Evolutionary conservation across 1,140 invertebrate genomes (phyloP).

Genomic region (Laupala kohalensis): DNA sequence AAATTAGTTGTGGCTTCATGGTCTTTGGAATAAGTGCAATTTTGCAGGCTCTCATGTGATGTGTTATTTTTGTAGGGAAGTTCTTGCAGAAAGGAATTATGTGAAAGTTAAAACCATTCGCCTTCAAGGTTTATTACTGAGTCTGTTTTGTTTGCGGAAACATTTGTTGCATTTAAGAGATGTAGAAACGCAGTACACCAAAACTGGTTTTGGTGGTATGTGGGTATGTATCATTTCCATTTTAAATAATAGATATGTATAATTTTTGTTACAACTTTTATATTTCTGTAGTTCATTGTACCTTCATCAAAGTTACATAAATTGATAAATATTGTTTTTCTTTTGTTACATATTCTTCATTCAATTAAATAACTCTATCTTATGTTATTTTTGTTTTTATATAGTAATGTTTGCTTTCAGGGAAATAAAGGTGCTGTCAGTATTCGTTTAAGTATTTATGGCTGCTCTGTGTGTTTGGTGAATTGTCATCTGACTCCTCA

Average conservation of each 20-base stretch:
- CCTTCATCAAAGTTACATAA: too few relatives aligned
- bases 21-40: too few relatives aligned
- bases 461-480: slow-evolving; percentile 72
- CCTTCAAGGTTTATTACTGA: slow-evolving; percentile 64
- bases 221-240: slow-evolving; percentile 45
- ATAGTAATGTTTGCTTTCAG: slow-evolving; percentile 36
- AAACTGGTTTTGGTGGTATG: slow-evolving; percentile 76
- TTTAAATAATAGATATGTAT: background rate
- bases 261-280: background rate
- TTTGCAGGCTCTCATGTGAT: too few relatives aligned
- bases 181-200: slow-evolving; percentile 71
- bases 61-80: slow-evolving; percentile 40
- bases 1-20: too few relatives aligned
- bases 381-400: slow-evolving; percentile 1
- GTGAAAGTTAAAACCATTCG: slow-evolving; percentile 62
- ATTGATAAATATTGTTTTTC: too few relatives aligned
- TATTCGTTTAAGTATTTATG: slow-evolving; percentile 71
- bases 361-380: too few relatives aligned
- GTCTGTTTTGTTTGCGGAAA: slow-evolving; percentile 58
- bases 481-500: slow-evolving; percentile 83
- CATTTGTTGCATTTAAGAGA: slow-evolving; percentile 67
- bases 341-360: too few relatives aligned
- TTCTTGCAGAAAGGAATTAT: slow-evolving; percentile 54
- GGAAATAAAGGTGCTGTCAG: slow-evolving; percentile 91
- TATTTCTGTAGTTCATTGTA: slow-evolving; percentile 10